Evolutionary conservation across 2,888 invertebrate genomes (phyloP).

Genomic region (Carterocephalus palaemon): DNA sequence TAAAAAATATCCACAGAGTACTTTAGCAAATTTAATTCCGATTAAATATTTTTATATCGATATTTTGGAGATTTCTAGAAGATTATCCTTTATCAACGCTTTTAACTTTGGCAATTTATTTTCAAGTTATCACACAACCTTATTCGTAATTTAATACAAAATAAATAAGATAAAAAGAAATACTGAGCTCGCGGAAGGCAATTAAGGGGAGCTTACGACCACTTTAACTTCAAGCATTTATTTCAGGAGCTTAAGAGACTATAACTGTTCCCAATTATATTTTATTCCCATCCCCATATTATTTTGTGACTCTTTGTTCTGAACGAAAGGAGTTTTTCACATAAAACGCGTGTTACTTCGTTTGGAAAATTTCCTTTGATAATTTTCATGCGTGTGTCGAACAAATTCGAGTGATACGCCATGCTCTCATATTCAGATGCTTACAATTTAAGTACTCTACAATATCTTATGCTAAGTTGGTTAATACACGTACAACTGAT

Average conservation of each 20-base stretch:
- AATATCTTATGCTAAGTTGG: no score
- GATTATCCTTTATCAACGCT: no score
- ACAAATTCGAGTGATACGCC: constrained; percentile 2
- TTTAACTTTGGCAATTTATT: no score
- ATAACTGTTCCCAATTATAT: constrained; percentile 18
- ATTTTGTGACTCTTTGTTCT: constrained; percentile 8
- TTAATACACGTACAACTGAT: no score
- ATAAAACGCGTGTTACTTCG: constrained; percentile 1
- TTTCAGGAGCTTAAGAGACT: constrained; percentile 10
- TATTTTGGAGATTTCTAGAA: no score
- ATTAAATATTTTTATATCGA: no score
- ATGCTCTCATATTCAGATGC: not conserved
- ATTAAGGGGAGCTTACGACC: constrained; percentile 15
- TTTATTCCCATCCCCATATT: constrained; percentile 10
- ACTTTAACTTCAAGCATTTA: constrained; percentile 14
- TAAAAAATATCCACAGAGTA: no score
- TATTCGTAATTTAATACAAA: constrained; percentile 1
- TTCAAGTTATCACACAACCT: no score
- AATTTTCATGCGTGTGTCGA: constrained; percentile 1
- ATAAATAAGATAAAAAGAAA: not conserved
- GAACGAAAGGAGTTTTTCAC: constrained; percentile 6
- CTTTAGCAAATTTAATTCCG: no score
- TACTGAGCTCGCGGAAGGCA: constrained; percentile 4
- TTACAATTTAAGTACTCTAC: no score
- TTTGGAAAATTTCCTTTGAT: not conserved